Conservation (phyloP, 2,113 vertebrate species). For the Barnardius zonarius region DNA sequence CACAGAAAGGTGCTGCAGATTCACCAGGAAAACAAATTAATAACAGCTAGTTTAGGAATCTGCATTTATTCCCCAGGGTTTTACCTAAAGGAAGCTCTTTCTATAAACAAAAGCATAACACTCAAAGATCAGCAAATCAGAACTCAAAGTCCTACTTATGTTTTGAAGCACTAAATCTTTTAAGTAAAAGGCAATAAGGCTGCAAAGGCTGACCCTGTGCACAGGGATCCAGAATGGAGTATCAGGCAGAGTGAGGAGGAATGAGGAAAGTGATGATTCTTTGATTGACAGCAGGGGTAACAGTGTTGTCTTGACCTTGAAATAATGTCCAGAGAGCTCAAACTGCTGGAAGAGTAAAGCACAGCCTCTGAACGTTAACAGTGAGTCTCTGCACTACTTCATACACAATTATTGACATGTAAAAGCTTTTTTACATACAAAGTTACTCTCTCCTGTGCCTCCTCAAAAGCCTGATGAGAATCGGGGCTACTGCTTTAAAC, state of each 20-base stretch:
- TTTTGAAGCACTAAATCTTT: not conserved
- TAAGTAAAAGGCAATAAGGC: not conserved
- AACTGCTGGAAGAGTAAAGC: not conserved
- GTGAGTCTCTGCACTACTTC: not conserved
- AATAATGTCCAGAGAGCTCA: slow-evolving; percentile 27
- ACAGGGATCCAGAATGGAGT: not conserved
- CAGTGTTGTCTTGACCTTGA: slow-evolving; percentile 50
- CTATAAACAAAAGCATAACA: not conserved
- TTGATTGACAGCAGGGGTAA: not conserved
- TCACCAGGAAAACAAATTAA: not conserved
- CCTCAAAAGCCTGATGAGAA: not conserved
- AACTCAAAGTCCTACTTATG: not conserved
- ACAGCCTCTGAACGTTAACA: not conserved
- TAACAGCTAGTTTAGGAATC: not conserved
- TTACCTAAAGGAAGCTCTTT: not conserved
- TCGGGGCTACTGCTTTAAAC: not conserved
- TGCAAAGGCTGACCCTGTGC: not conserved
- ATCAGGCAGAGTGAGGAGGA: not conserved
- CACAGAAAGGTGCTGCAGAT: not conserved
- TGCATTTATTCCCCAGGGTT: not conserved
- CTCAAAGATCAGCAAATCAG: not conserved
- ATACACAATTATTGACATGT: not conserved
- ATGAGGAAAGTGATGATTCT: not conserved
- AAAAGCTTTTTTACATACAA: not conserved
- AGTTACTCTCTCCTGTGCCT: not conserved